Base-by-base conservation (phyloP, 2,797 vertebrate genomes). In the Sebastes steindachneri region DNA sequence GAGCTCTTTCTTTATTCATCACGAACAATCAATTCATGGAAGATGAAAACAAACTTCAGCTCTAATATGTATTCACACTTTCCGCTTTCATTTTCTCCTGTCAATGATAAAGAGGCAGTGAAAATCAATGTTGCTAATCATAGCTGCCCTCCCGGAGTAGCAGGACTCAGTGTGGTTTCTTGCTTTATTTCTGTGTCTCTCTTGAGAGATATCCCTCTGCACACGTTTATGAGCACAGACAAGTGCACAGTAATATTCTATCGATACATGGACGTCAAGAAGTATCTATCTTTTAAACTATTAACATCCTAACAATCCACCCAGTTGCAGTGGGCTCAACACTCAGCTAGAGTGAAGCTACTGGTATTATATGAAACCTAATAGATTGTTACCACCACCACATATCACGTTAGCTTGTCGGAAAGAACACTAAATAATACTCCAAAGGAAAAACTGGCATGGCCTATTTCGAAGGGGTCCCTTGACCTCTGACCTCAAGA, bases 1-100 rank as follows among this genome's bases (percentile, higher is more conserved):
- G 78, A 73, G 57, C 69, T 54, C 11, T 64, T 64, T 58, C 73
- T 72, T 73, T 73, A 69, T 75, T 77, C 59, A 69, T 73, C 73
- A 64, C 10, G 3, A 80, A 41, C 57, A 80, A 79, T 79, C 35
- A 65, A 64, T 79, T 73, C 17, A 68, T 14, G 11, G 23, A 45
- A 28, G 55, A 72, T 51, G 48, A 65, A 82, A 79, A 82, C 62
- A 71, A 77, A 75, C 63, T 37, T 65, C 33, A 68, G 57, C 59
- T 63, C 9, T 62, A 29, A 57, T 73, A 77, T 62, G 10, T 59
- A 45, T 48, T 78, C n/a, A 57, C 53, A 64, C 26, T 68, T 73
- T 45, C 58, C 76, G 35, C 33, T 53, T 60, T 70, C 28, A 79
- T 82, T 68, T 68, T 25, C 64, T 67, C 25, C 25, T 41, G 55